phyloP scores from a whole-genome alignment of 2,113 vertebrate species.

The Leptodactylus fuscus region DNA sequence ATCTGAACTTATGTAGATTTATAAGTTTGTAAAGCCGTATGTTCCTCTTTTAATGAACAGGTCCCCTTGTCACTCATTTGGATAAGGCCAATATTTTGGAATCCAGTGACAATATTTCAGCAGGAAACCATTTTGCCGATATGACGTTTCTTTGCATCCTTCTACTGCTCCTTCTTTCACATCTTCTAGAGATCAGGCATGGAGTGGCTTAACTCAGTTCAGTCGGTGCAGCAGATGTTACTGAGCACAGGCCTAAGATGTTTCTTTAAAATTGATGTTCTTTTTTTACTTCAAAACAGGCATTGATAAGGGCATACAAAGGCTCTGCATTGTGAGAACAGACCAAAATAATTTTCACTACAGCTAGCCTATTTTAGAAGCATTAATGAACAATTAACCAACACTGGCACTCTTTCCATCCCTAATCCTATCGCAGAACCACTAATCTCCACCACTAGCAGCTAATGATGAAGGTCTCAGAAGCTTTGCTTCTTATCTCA shows the following conservation, averaged over 20 bases:
- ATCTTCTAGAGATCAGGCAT: not conserved
- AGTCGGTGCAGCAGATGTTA: constrained; percentile 41
- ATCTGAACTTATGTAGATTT: too few species aligned
- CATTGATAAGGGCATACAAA: constrained; percentile 73
- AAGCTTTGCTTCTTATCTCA: constrained; percentile 86
- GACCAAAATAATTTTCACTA: constrained; percentile 78
- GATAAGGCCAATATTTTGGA: not conserved
- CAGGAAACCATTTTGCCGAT: not conserved
- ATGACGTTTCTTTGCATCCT: not conserved
- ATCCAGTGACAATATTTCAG: not conserved
- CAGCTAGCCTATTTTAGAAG: constrained; percentile 81
- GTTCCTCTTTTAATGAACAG: too few species aligned
- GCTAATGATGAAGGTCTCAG: constrained; percentile 88
- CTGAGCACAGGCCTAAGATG: constrained; percentile 63
- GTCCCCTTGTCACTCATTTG: not conserved
- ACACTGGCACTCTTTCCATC: constrained; percentile 81
- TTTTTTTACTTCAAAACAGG: constrained; percentile 67
- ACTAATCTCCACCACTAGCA: constrained; percentile 86
- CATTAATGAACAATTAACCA: constrained; percentile 88
- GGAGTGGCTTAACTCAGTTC: constrained; percentile 66
- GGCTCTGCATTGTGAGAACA: constrained; percentile 70
- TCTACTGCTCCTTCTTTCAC: not conserved
- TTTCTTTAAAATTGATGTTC: constrained; percentile 70
- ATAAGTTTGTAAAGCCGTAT: too few species aligned
- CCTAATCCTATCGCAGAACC: constrained; percentile 84